A percentile compares a stretch with the other conserved stretches of the same genome.
Evolutionary conservation across 2,797 vertebrate species (phyloP).

Genomic region (Acanthurus tractus): DNA sequence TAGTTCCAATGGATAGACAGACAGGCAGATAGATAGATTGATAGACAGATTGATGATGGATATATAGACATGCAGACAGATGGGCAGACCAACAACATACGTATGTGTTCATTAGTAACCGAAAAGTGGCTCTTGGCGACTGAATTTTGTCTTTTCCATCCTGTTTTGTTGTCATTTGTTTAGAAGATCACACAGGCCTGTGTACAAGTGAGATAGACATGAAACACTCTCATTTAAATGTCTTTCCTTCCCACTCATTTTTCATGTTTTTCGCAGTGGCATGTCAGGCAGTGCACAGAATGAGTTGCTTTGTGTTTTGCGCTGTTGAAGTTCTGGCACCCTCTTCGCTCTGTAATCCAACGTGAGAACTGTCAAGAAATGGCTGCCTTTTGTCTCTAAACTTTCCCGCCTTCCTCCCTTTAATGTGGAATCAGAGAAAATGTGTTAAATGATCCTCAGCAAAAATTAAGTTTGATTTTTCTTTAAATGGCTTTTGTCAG

Average conservation of each 20-base stretch:
- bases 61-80: not conserved
- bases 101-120: conserved; percentile 26
- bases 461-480: conserved; percentile 37
- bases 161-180: conserved; percentile 35
- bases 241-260: conserved; percentile 49
- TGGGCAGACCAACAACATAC: not conserved
- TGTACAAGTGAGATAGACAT: conserved; percentile 16
- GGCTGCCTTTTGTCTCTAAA: conserved; percentile 51
- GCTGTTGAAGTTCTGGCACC: conserved; percentile 26
- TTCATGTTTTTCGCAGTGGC: conserved; percentile 45
- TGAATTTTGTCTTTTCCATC: not conserved
- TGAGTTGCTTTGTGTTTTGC: conserved; percentile 30
- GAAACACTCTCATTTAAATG: conserved; percentile 39
- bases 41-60: not conserved
- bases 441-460: conserved; percentile 23
- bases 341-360: conserved; percentile 38
- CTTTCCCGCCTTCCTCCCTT: conserved; percentile 31
- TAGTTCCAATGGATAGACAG: not conserved
- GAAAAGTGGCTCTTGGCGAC: conserved; percentile 15
- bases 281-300: conserved; percentile 52
- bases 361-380: conserved; percentile 50
- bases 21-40: conserved; percentile 9
- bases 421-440: conserved; percentile 55
- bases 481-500: conserved; percentile 37
- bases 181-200: conserved; percentile 31